These are phyloP conservation scores for Trichogramma dendrolimi DNA, from an alignment of 2,888 invertebrate species.

Conservation along the genomic window DNA sequence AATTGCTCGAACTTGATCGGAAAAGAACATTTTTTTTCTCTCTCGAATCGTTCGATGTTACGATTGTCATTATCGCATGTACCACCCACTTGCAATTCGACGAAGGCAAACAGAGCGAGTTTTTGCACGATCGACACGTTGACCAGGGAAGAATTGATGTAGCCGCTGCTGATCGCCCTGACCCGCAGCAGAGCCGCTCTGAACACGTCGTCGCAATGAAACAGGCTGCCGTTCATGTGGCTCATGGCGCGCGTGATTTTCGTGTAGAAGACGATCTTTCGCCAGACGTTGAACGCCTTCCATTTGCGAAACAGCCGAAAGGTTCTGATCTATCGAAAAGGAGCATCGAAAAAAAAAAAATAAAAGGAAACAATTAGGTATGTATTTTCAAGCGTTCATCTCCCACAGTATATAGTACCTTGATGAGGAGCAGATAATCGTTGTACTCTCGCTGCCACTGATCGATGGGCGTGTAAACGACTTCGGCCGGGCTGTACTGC, in stretches of 20 bases:
- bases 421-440: conserved; percentile 72
- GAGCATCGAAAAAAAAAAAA: neutral
- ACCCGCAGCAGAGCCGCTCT: conserved; percentile 69
- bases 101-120: conserved; percentile 64
- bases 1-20: conserved; percentile 51
- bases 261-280: conserved; percentile 66
- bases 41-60: no score
- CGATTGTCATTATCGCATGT: neutral
- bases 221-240: conserved; percentile 65
- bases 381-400: conserved; percentile 3
- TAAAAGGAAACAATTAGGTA: conserved; percentile 5
- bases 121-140: conserved; percentile 56
- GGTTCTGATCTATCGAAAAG: conserved; percentile 58
- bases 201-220: conserved; percentile 69
- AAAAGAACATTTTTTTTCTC: neutral
- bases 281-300: conserved; percentile 81
- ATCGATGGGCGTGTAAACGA: conserved; percentile 72
- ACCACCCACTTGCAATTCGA: conserved; percentile 62
- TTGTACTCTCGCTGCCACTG: conserved; percentile 80
- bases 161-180: conserved; percentile 64
- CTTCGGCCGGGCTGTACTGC: conserved; percentile 68
- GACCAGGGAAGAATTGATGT: conserved; percentile 62
- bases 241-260: conserved; percentile 63
- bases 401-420: conserved; percentile 52
- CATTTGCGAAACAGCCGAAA: conserved; percentile 68